phyloP scores from a whole-genome alignment of 1,140 invertebrate species.

The Triops cancriformis region DNA sequence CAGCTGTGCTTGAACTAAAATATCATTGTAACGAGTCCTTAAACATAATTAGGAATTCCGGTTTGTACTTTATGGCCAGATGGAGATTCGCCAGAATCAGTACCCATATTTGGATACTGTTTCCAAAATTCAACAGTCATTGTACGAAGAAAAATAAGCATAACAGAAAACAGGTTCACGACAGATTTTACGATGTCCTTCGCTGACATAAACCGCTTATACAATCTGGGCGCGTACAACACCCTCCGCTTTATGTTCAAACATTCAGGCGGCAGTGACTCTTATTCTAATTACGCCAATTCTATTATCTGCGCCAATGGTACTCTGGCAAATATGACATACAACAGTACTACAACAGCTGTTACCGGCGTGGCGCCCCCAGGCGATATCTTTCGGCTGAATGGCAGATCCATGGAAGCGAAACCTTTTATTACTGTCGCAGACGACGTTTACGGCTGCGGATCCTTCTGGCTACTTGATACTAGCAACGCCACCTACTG shows the following conservation, averaged over 20 bases:
- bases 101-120: background rate
- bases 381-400: background rate
- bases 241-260: background rate
- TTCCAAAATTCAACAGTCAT: background rate
- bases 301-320: background rate
- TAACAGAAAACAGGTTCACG: no score
- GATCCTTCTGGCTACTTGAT: background rate
- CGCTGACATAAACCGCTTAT: background rate
- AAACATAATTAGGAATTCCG: no score
- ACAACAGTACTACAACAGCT: background rate
- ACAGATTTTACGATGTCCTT: background rate
- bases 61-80: background rate
- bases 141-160: background rate
- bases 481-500: background rate
- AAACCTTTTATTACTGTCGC: background rate
- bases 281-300: background rate
- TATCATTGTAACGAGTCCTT: no score
- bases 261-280: background rate
- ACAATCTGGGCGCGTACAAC: background rate
- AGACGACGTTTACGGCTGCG: background rate
- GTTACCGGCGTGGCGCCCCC: background rate
- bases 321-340: background rate
- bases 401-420: background rate
- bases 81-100: background rate
- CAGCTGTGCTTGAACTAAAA: no score